Base-by-base conservation (phyloP, 1,140 invertebrate genomes). In the Bombus waltoni region DNA sequence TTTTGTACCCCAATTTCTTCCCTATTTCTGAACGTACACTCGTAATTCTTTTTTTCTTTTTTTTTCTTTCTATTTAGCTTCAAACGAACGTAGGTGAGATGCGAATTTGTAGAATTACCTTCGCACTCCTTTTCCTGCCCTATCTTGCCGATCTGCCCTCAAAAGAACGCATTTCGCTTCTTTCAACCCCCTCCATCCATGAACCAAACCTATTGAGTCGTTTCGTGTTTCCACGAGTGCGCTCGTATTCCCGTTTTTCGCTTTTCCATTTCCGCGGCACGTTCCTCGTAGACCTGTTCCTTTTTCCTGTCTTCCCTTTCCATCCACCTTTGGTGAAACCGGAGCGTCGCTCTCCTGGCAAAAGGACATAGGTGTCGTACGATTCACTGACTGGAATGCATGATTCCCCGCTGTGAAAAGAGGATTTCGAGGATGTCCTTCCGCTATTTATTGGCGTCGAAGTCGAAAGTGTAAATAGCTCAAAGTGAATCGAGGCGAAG, bases 81-180 rank as follows among this genome's bases (percentile, higher is more conserved):
- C 22, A 15, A 18, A 15, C 10, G 22, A 22, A 57, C 44, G n/a
- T 78, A 80, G 47, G n/a, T 35, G 40, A 44, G 70, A 84, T 28
- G 38, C 76, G 76, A 85, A 85, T 85, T 80, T 59, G 76, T 53
- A 47, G 76, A 85, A 80, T 72, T 77, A 53, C 85, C 83, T 53
- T 66, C 68, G 66, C 59, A 32, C 35, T 38, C 74, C 57, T 18
- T 53, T 72, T 32, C 53, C 68, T 53, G 85, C 77, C 38, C 78
- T 79, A 83, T 76, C 79, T 86, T 79, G 32, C 68, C 88, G 70
- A 78, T 76, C 74, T 68, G 66, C 74, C 68, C 72, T 91, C 79
- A 88, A 91, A 88, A 85, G 88, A 82, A 89, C 88, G 88, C 87
- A 87, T 90, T 90, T 90, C 66, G 74, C 38, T 44, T 65, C 42